Conservation (phyloP, 2,888 invertebrate genomes). For the Netelia melanura region DNA sequence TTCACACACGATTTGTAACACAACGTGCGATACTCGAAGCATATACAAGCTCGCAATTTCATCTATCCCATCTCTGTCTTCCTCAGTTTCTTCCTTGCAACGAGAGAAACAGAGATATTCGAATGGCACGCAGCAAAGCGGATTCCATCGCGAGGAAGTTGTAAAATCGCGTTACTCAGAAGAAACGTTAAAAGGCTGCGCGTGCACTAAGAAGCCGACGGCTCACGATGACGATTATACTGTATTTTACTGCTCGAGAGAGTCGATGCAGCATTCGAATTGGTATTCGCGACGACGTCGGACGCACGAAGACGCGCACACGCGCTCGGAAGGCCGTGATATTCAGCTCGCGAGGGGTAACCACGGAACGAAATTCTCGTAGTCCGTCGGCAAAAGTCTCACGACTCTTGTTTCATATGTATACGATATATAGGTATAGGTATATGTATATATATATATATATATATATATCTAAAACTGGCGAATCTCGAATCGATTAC, state of each 20-base stretch:
- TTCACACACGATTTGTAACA: background rate
- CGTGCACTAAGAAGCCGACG: constrained; percentile 48
- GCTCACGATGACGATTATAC: constrained; percentile 45
- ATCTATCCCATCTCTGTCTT: background rate
- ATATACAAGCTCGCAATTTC: background rate
- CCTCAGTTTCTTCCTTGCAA: background rate
- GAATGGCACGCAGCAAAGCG: constrained; percentile 31
- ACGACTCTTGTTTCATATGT: constrained; percentile 29
- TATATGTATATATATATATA: background rate
- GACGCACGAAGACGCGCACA: constrained; percentile 26
- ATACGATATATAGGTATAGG: background rate
- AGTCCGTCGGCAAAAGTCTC: constrained; percentile 49
- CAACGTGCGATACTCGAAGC: too few relatives aligned
- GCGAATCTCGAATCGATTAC: constrained; percentile 25
- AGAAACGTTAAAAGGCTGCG: constrained; percentile 73
- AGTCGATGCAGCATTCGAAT: constrained; percentile 65
- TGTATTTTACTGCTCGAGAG: constrained; percentile 49
- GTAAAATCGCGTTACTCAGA: constrained; percentile 81
- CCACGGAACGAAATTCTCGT: constrained; percentile 31
- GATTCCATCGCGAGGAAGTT: constrained; percentile 78
- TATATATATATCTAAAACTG: background rate
- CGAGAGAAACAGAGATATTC: background rate
- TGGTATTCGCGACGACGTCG: constrained; percentile 66
- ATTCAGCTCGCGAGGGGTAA: constrained; percentile 49
- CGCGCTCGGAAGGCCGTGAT: constrained; percentile 44